Evolutionary conservation across 1,140 invertebrate genomes (phyloP).

Genomic region (Holcopasites calliopsidis): DNA sequence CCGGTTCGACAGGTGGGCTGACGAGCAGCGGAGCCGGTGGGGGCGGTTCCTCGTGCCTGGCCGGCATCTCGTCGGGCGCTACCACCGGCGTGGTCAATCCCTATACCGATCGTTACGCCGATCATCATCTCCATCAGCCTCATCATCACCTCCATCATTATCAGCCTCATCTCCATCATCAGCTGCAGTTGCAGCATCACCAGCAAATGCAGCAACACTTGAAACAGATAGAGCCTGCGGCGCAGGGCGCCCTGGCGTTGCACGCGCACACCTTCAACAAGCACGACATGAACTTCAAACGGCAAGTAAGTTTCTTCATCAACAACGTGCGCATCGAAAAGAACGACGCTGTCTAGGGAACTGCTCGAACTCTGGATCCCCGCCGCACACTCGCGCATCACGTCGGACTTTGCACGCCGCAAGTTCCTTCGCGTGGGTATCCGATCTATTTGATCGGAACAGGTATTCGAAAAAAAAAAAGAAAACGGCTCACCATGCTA

Average conservation of each 20-base stretch:
- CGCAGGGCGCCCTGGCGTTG: conserved; percentile 75
- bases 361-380: conserved; percentile 13
- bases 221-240: conserved; percentile 77
- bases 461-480: conserved; percentile 40
- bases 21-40: conserved; percentile 39
- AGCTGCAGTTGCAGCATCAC: conserved; percentile 56
- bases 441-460: conserved; percentile 1
- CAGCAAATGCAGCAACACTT: conserved; percentile 70
- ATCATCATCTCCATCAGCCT: conserved; percentile 62
- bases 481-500: conserved; percentile 30
- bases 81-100: conserved; percentile 77
- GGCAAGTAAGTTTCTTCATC: conserved; percentile 91
- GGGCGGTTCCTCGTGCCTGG: conserved; percentile 68
- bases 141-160: conserved; percentile 54
- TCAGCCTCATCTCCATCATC: conserved; percentile 58
- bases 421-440: conserved; percentile 27
- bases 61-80: conserved; percentile 77
- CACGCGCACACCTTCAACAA: conserved; percentile 82
- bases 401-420: conserved; percentile 20
- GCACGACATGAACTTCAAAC: conserved; percentile 84
- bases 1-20: conserved; percentile 70
- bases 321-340: conserved; percentile 87
- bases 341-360: conserved; percentile 80
- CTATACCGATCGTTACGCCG: conserved; percentile 70
- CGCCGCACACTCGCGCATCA: conserved; percentile 7